These are phyloP conservation scores for Tetragnatha montana DNA, from an alignment of 2,888 invertebrate species.

Conservation along the genomic window DNA sequence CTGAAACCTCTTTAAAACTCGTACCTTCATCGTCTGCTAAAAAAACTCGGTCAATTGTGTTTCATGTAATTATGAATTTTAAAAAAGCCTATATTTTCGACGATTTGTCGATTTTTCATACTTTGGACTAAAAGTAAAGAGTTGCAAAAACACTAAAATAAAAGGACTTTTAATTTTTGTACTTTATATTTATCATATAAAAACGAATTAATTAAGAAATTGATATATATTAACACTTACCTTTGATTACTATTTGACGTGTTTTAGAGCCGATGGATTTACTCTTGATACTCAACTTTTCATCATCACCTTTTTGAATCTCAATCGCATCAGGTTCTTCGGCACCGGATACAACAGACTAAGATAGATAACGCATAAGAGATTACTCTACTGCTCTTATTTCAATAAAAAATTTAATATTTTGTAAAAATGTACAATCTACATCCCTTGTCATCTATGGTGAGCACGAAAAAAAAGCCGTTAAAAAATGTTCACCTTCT, in stretches of 20 bases:
- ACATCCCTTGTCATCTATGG: not conserved
- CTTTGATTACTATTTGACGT: slow-evolving; percentile 47
- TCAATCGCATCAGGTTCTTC: slow-evolving; percentile 86
- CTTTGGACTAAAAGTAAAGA: too few species aligned
- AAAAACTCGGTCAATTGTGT: not conserved
- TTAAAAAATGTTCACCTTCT: not conserved
- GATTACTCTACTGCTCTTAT: too few species aligned
- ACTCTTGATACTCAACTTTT: slow-evolving; percentile 44
- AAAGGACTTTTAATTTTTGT: too few species aligned
- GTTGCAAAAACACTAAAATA: too few species aligned
- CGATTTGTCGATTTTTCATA: too few species aligned
- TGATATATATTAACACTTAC: slow-evolving; percentile 6
- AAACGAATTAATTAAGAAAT: too few species aligned
- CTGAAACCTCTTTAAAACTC: slow-evolving; percentile 37
- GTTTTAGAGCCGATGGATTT: slow-evolving; percentile 56
- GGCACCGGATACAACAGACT: slow-evolving; percentile 87
- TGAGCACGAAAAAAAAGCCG: not conserved
- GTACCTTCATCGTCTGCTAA: slow-evolving; percentile 52
- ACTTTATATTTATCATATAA: too few species aligned
- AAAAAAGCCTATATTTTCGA: too few species aligned
- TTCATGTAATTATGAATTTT: too few species aligned
- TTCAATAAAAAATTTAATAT: not conserved
- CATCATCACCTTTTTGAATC: slow-evolving; percentile 75
- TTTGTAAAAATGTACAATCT: not conserved
- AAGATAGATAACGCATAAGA: slow-evolving; percentile 40